Conservation (phyloP, 1,140 invertebrate species). For the Cydia strobilella region DNA sequence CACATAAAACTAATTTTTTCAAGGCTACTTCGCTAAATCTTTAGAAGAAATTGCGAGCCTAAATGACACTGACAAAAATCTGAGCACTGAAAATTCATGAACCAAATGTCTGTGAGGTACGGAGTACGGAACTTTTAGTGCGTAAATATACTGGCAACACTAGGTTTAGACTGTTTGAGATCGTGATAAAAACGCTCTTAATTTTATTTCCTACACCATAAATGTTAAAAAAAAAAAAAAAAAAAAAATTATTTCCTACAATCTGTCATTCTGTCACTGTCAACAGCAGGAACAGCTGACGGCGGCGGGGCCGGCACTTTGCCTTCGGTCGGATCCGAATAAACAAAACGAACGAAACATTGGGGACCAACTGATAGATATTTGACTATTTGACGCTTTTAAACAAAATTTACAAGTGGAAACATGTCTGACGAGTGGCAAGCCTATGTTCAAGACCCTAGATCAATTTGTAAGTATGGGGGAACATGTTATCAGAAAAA, state of each 20-base stretch:
- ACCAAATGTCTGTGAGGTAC: constrained; percentile 18
- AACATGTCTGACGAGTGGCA: constrained; percentile 66
- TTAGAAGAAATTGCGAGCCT: constrained; percentile 1
- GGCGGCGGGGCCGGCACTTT: no score
- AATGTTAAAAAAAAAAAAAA: no score
- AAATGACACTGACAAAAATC: constrained; percentile 46
- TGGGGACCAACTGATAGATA: neutral
- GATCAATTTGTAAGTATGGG: constrained; percentile 87
- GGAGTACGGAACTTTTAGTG: neutral
- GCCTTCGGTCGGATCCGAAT: no score
- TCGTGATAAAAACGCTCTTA: neutral
- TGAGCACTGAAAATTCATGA: constrained; percentile 43
- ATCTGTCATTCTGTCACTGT: neutral
- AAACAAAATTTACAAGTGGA: neutral
- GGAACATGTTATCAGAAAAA: constrained; percentile 92
- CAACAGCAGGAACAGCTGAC: no score
- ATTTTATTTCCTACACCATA: neutral
- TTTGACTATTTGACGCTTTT: neutral
- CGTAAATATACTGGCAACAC: neutral
- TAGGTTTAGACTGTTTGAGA: neutral
- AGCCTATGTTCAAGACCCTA: constrained; percentile 62
- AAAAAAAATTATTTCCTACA: neutral
- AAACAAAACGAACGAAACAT: no score
- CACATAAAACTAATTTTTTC: constrained; percentile 16
- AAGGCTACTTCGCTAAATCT: neutral